A percentile compares a stretch with the other conserved stretches of the same genome.
These are phyloP conservation scores for Caenorhabditis macrosperma DNA, from an alignment of 2,888 invertebrate genomes.

Conservation along the genomic window DNA sequence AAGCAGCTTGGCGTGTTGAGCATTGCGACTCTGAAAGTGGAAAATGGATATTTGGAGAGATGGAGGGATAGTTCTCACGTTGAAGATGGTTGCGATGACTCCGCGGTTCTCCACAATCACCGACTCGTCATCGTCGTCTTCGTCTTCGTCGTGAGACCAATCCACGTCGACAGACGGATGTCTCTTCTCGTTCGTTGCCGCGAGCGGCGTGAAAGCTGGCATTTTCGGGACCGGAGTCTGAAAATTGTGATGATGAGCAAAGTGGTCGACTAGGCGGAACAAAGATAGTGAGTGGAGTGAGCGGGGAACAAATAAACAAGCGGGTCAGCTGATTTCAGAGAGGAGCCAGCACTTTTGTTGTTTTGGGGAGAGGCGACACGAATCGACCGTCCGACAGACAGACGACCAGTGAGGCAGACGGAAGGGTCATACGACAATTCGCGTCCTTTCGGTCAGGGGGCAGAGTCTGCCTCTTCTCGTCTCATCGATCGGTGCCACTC, in stretches of 20 bases:
- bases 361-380: not conserved
- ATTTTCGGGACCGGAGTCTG: slow-evolving; percentile 28
- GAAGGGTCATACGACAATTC: slow-evolving; percentile 5
- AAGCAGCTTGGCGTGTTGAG: slow-evolving; percentile 75
- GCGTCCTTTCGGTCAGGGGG: not conserved
- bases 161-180: slow-evolving; percentile 8
- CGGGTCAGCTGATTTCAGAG: slow-evolving; percentile 50
- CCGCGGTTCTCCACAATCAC: slow-evolving; percentile 12
- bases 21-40: slow-evolving; percentile 68
- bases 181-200: slow-evolving; percentile 48
- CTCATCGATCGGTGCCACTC: not conserved
- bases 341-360: slow-evolving; percentile 32
- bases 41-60: not conserved
- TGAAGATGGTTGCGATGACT: slow-evolving; percentile 22
- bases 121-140: slow-evolving; percentile 10
- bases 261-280: slow-evolving; percentile 10
- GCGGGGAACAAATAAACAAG: slow-evolving; percentile 30
- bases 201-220: slow-evolving; percentile 54
- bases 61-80: slow-evolving; percentile 1
- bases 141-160: slow-evolving; percentile 25
- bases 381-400: not conserved
- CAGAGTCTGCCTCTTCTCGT: not conserved
- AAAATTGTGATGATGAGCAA: not conserved
- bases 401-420: not conserved
- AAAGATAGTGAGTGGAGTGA: not conserved